phyloP scores from a whole-genome alignment of 2,113 vertebrate genomes.

The rabbit (Oryctolagus cuniculus) region mOryCun1.1 NC_091434.1:68118501-68119000 shows the following conservation, averaged over 20 bases:
- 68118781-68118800: background rate
- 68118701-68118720: background rate
- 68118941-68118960: background rate
- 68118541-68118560: background rate
- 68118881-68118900: background rate
- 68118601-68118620: background rate
- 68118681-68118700: background rate
- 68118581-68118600: background rate
- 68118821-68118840: background rate
- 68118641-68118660: background rate
- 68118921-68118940: background rate
- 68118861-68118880: background rate
- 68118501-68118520: background rate
- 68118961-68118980: background rate
- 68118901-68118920: background rate
- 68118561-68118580: slow-evolving; percentile 18
- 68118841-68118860: background rate
- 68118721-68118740: background rate
- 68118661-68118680: background rate
- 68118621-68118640: background rate
- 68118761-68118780: background rate
- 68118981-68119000: slow-evolving; percentile 22
- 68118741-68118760: background rate
- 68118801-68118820: background rate
- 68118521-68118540: background rate